Evolutionary conservation across 2,113 vertebrate species (phyloP).

Genomic region (Xiphophorus hellerii): DNA sequence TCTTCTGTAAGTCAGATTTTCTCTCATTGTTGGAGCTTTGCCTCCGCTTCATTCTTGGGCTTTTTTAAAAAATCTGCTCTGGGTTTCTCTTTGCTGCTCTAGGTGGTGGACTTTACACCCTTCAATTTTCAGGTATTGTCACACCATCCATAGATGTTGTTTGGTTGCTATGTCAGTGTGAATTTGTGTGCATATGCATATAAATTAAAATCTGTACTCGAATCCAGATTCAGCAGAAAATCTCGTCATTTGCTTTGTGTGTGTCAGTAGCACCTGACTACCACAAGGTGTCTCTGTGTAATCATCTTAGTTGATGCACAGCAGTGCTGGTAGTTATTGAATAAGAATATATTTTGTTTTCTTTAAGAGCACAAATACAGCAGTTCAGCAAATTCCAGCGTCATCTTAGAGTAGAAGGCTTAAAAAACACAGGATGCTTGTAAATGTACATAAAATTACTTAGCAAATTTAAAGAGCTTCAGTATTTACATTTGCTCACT

Average conservation of each 20-base stretch:
- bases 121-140: constrained; percentile 85
- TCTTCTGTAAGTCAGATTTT: constrained; percentile 87
- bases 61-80: constrained; percentile 27
- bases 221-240: neutral
- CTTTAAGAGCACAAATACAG: neutral
- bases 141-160: constrained; percentile 5
- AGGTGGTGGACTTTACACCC: constrained; percentile 83
- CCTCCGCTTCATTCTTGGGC: neutral
- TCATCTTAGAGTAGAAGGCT: too few species aligned
- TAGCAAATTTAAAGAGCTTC: neutral
- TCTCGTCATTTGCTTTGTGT: neutral
- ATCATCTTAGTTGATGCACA: neutral
- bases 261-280: constrained; percentile 16
- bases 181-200: neutral
- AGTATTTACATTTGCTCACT: neutral
- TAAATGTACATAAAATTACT: neutral
- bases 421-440: neutral
- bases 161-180: neutral
- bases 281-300: constrained; percentile 54
- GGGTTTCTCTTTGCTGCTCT: constrained; percentile 60
- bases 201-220: too few species aligned
- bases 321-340: neutral
- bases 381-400: neutral
- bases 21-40: constrained; percentile 4
- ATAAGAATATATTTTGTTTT: too few species aligned